phyloP scores from a whole-genome alignment of 1,140 invertebrate species.

The Carcinoscorpius rotundicauda region DNA sequence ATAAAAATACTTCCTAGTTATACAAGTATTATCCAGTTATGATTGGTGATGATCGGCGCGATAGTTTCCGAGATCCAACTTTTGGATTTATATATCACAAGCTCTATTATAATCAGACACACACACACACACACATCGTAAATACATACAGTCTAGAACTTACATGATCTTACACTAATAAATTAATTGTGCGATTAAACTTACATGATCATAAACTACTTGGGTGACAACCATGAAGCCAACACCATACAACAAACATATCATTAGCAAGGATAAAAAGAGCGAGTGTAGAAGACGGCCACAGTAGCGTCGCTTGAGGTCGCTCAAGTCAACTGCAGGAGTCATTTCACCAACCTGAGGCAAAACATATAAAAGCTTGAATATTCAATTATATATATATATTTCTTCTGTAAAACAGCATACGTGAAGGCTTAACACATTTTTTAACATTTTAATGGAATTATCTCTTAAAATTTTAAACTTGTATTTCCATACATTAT shows the following conservation, averaged over 20 bases:
- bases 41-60: conserved; percentile 6
- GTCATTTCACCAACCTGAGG: conserved; percentile 9
- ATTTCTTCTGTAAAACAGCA: too few species aligned
- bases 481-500: too few species aligned
- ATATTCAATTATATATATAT: too few species aligned
- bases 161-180: not conserved
- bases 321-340: conserved; percentile 39
- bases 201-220: conserved; percentile 58
- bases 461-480: too few species aligned
- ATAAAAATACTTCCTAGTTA: too few species aligned
- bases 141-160: conserved; percentile 1
- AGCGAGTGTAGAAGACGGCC: conserved; percentile 49
- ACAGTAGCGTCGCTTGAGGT: conserved; percentile 48
- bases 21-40: too few species aligned
- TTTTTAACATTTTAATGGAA: too few species aligned
- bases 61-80: conserved; percentile 4
- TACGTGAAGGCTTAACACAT: too few species aligned
- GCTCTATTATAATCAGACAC: conserved; percentile 5
- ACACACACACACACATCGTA: not conserved
- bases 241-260: conserved; percentile 58
- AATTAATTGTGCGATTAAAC: conserved; percentile 52
- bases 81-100: conserved; percentile 13
- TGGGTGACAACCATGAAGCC: conserved; percentile 56
- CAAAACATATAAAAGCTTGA: too few species aligned
- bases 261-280: conserved; percentile 43